Evolutionary conservation across 2,113 vertebrate genomes (phyloP).

Genomic region (Pluvialis apricaria): DNA sequence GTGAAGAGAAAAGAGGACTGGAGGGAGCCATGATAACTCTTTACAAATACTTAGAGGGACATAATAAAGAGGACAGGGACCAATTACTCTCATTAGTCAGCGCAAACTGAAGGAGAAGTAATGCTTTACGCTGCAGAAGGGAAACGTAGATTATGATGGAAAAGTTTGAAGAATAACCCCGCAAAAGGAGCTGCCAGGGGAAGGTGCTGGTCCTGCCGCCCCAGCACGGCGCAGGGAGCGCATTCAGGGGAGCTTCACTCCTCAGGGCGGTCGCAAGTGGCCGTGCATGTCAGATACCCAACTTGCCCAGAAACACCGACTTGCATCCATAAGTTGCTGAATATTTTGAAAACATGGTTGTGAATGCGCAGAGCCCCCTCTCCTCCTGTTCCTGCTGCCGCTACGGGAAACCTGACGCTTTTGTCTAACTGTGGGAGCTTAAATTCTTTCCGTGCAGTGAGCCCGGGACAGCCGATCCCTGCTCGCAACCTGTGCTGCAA

Average conservation of each 20-base stretch:
- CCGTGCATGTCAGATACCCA: accelerated
- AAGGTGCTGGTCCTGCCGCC: neutral
- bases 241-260: neutral
- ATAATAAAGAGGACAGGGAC: conserved; percentile 46
- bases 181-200: accelerated
- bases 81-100: conserved; percentile 56
- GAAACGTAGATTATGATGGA: neutral
- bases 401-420: neutral
- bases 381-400: too few species aligned
- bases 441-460: accelerated
- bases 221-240: too few species aligned
- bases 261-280: neutral
- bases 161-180: neutral
- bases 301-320: neutral
- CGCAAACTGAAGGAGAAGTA: neutral
- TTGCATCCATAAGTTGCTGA: accelerated
- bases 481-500: too few species aligned
- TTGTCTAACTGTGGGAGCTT: neutral
- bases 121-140: neutral
- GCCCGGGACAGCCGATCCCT: neutral
- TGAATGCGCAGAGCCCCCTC: neutral
- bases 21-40: conserved; percentile 23
- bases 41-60: conserved; percentile 43
- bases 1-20: conserved; percentile 40
- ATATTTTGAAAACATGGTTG: too few species aligned